phyloP scores from a whole-genome alignment of 2,797 vertebrate genomes.

The Tarsius wallacei region DNA sequence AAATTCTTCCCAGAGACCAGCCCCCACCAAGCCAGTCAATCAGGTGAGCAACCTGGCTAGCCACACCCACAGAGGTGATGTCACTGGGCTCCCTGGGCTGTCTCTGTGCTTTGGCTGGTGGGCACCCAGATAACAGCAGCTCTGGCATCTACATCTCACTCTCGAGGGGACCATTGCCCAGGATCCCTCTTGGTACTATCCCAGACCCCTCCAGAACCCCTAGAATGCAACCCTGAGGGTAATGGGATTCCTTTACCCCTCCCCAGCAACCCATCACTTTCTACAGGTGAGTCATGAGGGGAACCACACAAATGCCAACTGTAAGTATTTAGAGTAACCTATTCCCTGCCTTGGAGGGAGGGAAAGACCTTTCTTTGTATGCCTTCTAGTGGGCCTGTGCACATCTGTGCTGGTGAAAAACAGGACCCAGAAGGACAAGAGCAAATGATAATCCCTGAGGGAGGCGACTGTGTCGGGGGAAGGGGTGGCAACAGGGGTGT shows the following conservation, averaged over 20 bases:
- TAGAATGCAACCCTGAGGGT: not conserved
- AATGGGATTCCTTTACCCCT: not conserved
- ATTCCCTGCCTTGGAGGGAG: not conserved
- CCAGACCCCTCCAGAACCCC: not conserved
- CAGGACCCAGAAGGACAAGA: not conserved
- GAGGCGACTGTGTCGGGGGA: not conserved
- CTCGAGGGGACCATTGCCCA: too few relatives aligned
- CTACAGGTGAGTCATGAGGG: not conserved
- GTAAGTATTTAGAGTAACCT: not conserved
- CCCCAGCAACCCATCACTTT: not conserved
- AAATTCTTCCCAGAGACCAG: not conserved
- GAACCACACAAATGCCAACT: not conserved
- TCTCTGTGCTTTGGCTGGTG: not conserved
- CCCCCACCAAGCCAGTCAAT: not conserved
- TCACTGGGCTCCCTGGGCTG: fast-evolving
- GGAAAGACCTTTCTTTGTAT: not conserved
- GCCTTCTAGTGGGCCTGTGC: not conserved
- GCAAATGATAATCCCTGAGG: not conserved
- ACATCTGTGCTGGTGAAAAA: not conserved
- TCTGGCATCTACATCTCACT: fast-evolving
- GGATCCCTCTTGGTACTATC: too few relatives aligned
- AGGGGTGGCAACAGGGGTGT: not conserved
- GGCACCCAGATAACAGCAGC: too few relatives aligned
- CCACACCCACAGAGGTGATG: not conserved
- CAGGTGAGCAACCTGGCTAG: not conserved